Evolutionary conservation across 2,113 vertebrate genomes (phyloP).

Genomic region (Calonectris borealis): DNA sequence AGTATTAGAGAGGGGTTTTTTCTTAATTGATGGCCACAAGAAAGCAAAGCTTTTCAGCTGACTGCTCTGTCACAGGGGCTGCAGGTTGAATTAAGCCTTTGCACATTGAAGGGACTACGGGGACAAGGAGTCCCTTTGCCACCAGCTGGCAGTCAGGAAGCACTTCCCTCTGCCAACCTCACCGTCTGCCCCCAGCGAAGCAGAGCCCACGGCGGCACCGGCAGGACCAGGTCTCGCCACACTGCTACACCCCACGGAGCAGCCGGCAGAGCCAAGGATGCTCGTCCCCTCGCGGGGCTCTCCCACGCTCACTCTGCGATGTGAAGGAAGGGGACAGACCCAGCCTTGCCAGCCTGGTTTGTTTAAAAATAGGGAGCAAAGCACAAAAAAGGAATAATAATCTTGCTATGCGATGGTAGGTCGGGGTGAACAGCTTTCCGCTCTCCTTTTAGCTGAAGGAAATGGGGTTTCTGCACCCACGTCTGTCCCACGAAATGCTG

Average conservation of each 20-base stretch:
- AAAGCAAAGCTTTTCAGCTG: not conserved
- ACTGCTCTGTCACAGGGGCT: not conserved
- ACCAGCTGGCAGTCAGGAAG: not conserved
- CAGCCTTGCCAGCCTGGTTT: not conserved
- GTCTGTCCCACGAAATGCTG: rapidly evolving
- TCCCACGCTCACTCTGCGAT: rapidly evolving
- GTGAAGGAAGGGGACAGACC: not conserved
- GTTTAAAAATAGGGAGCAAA: not conserved
- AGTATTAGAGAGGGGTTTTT: not conserved
- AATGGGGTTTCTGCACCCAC: not conserved
- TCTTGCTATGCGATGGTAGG: rapidly evolving
- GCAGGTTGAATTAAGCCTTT: not conserved
- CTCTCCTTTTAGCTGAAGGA: not conserved
- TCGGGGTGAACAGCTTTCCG: not conserved
- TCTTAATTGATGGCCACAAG: not conserved
- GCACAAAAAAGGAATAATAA: not conserved
- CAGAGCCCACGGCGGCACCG: not conserved
- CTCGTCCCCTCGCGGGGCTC: not conserved
- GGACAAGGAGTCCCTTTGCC: not conserved
- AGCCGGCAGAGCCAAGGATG: not conserved
- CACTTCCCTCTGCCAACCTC: not conserved
- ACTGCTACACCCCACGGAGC: not conserved
- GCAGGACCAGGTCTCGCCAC: not conserved
- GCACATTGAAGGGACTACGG: not conserved
- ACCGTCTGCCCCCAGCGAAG: not conserved